phyloP scores from a whole-genome alignment of 1,140 invertebrate genomes.

The Aphaenogaster rudis region DNA sequence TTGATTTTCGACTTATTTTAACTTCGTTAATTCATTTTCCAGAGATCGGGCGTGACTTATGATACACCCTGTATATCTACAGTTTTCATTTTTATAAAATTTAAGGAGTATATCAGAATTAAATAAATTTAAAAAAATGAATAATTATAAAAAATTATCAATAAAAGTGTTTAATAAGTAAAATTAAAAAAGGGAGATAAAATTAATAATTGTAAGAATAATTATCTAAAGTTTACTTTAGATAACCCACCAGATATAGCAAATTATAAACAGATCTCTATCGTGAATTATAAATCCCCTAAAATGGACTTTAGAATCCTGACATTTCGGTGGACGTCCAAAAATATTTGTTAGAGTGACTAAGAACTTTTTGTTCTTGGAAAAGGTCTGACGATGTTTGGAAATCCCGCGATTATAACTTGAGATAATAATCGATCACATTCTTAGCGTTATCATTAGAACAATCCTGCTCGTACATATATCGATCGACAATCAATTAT shows the following conservation, averaged over 20 bases:
- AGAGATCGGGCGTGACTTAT: no score
- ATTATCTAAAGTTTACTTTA: not conserved
- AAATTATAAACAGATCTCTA: not conserved
- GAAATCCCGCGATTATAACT: not conserved
- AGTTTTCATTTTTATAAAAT: not conserved
- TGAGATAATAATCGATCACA: not conserved
- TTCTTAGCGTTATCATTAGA: conserved; percentile 1
- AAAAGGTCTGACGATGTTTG: not conserved
- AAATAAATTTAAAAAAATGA: not conserved
- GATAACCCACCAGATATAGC: not conserved
- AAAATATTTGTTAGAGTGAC: not conserved
- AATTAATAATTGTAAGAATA: not conserved
- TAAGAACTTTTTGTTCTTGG: not conserved
- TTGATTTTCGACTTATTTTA: no score
- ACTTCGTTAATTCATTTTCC: no score
- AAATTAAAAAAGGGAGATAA: not conserved
- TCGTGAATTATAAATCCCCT: not conserved
- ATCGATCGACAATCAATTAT: conserved; percentile 35
- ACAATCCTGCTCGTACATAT: not conserved
- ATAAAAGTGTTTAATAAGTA: conserved; percentile 1
- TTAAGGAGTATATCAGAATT: not conserved
- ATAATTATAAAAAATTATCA: not conserved
- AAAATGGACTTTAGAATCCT: not conserved
- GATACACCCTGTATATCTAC: no score
- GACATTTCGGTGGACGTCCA: not conserved